These are phyloP conservation scores for Pocillopora verrucosa DNA, from an alignment of 64 coral and sea anemone species.

Conservation along the genomic window DNA sequence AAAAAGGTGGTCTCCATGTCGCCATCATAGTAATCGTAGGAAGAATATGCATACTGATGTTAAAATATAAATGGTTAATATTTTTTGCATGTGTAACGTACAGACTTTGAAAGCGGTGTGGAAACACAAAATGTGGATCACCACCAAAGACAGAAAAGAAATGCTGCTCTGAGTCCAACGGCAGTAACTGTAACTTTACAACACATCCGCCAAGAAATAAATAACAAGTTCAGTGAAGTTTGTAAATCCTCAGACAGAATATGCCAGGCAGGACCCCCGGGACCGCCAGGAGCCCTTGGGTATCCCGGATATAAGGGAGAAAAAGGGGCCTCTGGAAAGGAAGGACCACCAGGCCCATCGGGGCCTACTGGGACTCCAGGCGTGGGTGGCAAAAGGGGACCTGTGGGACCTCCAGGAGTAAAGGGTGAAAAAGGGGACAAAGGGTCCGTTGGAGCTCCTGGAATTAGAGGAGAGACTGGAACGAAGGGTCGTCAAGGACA, in stretches of 20 bases:
- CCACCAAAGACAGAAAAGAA: too few species aligned
- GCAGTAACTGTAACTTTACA: background rate
- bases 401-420: background rate
- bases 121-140: too few species aligned
- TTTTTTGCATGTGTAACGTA: too few species aligned
- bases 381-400: background rate
- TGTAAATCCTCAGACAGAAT: background rate
- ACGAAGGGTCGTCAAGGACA: background rate
- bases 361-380: constrained; percentile 10
- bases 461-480: constrained; percentile 10
- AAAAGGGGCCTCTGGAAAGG: background rate
- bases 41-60: too few species aligned
- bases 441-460: background rate
- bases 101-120: too few species aligned
- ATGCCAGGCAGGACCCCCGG: constrained; percentile 5
- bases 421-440: background rate
- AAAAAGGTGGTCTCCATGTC: too few species aligned
- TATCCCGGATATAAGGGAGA: constrained; percentile 30
- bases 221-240: background rate
- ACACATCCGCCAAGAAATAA: background rate
- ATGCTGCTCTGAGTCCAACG: background rate
- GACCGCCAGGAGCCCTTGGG: background rate
- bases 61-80: too few species aligned
- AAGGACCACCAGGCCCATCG: background rate
- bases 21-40: too few species aligned